A percentile compares a stretch with the other conserved stretches of the same genome.
Conservation (phyloP, 2,888 invertebrate genomes). For the Hirudinaria manillensis region DNA sequence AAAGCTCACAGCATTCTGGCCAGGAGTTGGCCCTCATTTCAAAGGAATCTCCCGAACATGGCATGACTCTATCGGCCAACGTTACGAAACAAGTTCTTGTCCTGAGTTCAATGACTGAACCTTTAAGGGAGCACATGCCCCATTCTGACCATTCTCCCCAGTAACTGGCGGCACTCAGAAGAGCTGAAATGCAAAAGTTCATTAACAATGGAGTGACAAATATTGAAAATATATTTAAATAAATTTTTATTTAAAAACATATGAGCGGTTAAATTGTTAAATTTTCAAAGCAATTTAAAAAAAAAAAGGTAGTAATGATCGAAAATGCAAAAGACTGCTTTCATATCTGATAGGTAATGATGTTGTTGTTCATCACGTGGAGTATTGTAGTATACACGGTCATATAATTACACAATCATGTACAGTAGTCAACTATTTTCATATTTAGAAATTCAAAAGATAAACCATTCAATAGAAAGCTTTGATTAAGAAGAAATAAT, state of each 20-base stretch:
- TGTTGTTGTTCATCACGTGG: too few species aligned
- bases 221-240: background rate
- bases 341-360: too few species aligned
- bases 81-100: constrained; percentile 5
- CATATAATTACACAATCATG: too few species aligned
- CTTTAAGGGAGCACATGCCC: background rate
- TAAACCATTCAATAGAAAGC: too few species aligned
- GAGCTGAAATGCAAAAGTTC: background rate
- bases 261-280: too few species aligned
- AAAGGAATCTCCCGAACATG: background rate
- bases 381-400: too few species aligned
- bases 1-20: constrained; percentile 7
- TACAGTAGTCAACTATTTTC: too few species aligned
- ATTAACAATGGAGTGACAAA: background rate
- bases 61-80: background rate
- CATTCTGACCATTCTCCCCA: background rate
- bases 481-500: too few species aligned
- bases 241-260: background rate
- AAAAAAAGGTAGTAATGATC: too few species aligned
- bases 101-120: background rate
- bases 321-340: too few species aligned
- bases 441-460: too few species aligned
- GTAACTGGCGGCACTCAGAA: background rate
- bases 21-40: background rate
- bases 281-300: too few species aligned